phyloP scores from a whole-genome alignment of 2,113 vertebrate genomes.

The Craseonycteris thonglongyai region DNA sequence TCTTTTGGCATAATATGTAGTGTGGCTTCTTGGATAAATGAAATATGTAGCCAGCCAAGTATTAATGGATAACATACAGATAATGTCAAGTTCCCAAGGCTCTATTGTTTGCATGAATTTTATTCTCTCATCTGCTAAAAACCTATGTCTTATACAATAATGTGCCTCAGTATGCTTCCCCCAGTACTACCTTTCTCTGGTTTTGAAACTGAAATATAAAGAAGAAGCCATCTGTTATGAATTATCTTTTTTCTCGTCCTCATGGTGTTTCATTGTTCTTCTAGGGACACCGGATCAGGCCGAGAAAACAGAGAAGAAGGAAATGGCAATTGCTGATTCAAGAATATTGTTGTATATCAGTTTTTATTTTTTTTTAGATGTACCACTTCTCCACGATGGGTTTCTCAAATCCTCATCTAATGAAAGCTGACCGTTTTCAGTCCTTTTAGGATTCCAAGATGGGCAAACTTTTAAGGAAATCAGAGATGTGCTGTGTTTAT shows the following conservation, averaged over 20 bases:
- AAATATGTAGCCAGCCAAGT: neutral
- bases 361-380: conserved; percentile 59
- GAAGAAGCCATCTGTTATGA: conserved; percentile 46
- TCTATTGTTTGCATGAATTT: neutral
- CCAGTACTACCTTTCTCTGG: neutral
- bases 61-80: neutral
- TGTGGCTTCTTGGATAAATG: conserved; percentile 7
- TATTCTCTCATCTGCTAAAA: conserved; percentile 17
- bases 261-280: conserved; percentile 28
- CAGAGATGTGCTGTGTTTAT: neutral
- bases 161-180: neutral
- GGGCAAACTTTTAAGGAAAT: neutral
- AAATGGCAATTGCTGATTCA: conserved; percentile 64
- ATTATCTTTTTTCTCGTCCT: conserved; percentile 54
- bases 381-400: neutral
- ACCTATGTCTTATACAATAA: neutral
- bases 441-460: conserved; percentile 40
- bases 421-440: conserved; percentile 40
- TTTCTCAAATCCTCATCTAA: conserved; percentile 33
- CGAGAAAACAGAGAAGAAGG: conserved; percentile 45
- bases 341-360: conserved; percentile 57
- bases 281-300: conserved; percentile 29
- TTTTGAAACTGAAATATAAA: conserved; percentile 35
- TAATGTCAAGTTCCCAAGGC: neutral
- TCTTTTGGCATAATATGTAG: conserved; percentile 27